A percentile compares a stretch with the other conserved stretches of the same genome.
Conservation (phyloP, 1,140 invertebrate species). For the Leptestheria dahalacensis region DNA sequence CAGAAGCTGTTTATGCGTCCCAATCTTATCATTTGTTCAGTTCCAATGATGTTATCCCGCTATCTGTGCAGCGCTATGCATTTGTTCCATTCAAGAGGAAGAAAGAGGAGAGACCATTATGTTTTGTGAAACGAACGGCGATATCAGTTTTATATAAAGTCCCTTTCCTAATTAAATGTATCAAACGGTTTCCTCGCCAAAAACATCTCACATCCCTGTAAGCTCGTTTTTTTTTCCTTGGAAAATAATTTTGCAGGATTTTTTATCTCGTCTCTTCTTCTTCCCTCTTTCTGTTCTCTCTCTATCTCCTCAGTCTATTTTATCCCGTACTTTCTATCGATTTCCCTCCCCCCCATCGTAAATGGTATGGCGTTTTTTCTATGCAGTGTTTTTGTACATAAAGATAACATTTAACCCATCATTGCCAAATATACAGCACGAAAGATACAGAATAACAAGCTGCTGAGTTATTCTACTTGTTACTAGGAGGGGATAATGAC, state of each 20-base stretch:
- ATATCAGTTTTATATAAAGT: no score
- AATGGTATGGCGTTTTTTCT: not conserved
- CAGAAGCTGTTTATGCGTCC: no score
- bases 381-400: not conserved
- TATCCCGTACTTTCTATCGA: not conserved
- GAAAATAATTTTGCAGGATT: not conserved
- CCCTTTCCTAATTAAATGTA: no score
- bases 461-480: no score
- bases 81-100: no score
- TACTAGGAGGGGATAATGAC: no score
- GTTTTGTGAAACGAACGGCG: not conserved
- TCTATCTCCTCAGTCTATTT: not conserved
- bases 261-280: not conserved
- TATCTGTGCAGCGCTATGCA: not conserved
- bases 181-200: no score
- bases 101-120: not conserved
- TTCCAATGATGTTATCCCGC: not conserved
- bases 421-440: not conserved
- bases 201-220: no score
- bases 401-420: not conserved
- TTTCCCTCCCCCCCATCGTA: no score
- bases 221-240: not conserved
- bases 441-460: no score
- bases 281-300: constrained; percentile 5
- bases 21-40: no score